Percentiles rank a stretch among this genome's conserved stretches.
Evolutionary conservation across 2,113 vertebrate species (phyloP).

Genomic region (Clarias gariepinus): DNA sequence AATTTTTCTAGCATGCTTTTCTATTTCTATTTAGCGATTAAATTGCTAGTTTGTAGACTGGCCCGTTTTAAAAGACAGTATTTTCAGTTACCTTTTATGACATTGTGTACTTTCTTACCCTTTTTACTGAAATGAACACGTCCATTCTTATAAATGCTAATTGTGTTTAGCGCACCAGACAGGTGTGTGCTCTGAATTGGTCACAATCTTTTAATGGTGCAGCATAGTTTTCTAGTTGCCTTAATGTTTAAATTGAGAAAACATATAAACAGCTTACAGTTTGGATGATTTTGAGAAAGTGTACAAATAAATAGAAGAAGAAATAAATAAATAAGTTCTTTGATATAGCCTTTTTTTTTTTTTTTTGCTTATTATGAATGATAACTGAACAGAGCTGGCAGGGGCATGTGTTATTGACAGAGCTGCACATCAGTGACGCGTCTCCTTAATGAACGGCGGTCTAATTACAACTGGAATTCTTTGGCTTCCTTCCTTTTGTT

Average conservation of each 20-base stretch:
- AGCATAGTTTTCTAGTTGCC: slow-evolving; percentile 12
- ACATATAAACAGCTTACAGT: slow-evolving; percentile 25
- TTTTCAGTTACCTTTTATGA: background rate
- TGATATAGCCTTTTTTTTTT: background rate
- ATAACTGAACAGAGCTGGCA: slow-evolving; percentile 15
- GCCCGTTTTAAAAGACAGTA: background rate
- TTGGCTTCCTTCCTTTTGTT: background rate
- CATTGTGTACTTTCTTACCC: background rate
- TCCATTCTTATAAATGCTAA: background rate
- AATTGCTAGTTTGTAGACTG: background rate
- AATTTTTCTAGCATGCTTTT: no score
- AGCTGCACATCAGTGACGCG: slow-evolving; percentile 19
- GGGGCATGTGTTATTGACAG: slow-evolving; percentile 46
- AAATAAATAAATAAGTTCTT: slow-evolving; percentile 31
- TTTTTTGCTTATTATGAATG: background rate
- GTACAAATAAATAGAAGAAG: background rate
- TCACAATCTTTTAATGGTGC: background rate
- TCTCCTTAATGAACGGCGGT: slow-evolving; percentile 31
- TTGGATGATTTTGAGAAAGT: slow-evolving; percentile 21
- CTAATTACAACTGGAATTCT: slow-evolving; percentile 34
- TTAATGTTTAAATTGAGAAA: slow-evolving; percentile 7
- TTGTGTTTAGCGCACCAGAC: slow-evolving; percentile 2
- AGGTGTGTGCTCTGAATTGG: background rate
- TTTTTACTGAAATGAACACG: slow-evolving; percentile 20
- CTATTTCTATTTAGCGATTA: no score